phyloP scores from a whole-genome alignment of 2,888 invertebrate genomes.

The Luperina nickerlii region DNA sequence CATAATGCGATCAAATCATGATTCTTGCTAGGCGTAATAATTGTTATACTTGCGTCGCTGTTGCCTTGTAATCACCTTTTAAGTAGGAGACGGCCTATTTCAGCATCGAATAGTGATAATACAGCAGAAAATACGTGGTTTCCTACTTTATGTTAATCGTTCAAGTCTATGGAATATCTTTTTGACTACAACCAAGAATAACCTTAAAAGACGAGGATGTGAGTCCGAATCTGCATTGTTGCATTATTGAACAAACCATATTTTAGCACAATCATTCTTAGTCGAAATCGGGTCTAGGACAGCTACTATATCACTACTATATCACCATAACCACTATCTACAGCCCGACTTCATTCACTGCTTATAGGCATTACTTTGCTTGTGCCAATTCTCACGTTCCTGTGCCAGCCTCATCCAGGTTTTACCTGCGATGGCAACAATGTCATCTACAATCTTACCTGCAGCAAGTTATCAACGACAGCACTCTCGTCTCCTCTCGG shows the following conservation, averaged over 20 bases:
- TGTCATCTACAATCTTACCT: slow-evolving; percentile 72
- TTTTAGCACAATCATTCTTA: not conserved
- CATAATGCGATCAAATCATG: not conserved
- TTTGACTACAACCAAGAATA: not conserved
- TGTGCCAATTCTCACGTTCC: not conserved
- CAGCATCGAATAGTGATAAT: not conserved
- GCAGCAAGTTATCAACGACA: slow-evolving; percentile 93
- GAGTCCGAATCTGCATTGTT: not conserved
- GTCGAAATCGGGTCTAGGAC: not conserved
- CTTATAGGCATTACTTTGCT: not conserved
- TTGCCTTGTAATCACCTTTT: not conserved
- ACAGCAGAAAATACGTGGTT: not conserved
- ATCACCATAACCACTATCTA: not conserved
- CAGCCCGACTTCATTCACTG: not conserved
- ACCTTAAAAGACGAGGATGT: not conserved
- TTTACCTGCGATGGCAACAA: not conserved
- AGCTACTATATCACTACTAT: not conserved
- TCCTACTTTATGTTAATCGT: not conserved
- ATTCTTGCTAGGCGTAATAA: not conserved
- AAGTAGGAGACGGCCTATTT: not conserved
- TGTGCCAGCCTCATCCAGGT: not conserved
- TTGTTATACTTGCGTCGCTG: not conserved
- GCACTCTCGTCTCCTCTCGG: slow-evolving; percentile 92
- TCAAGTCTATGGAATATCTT: too few relatives aligned
- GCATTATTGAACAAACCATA: not conserved